These are phyloP conservation scores for Drosophila suzukii DNA, from an alignment of 1,140 invertebrate genomes.

Conservation along the genomic window DNA sequence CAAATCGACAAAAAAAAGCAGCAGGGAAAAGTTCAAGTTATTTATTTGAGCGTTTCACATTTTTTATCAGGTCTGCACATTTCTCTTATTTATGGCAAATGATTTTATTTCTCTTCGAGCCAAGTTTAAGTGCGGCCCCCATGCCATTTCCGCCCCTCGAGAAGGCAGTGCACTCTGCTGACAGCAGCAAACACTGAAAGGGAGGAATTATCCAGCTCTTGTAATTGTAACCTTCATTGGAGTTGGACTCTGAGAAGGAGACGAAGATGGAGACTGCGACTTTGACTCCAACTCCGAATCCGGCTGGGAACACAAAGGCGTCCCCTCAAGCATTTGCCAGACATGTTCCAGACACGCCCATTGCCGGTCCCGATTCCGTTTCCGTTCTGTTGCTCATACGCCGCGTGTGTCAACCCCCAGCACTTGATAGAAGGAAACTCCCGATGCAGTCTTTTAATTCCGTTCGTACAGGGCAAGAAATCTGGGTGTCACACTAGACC, in stretches of 20 bases:
- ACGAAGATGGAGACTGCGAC: constrained; percentile 5
- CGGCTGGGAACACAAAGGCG: constrained; percentile 47
- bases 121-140: constrained; percentile 24
- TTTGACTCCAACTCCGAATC: constrained; percentile 21
- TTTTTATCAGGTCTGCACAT: constrained; percentile 75
- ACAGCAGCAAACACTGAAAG: constrained; percentile 66
- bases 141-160: constrained; percentile 8
- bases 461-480: constrained; percentile 15
- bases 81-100: constrained; percentile 81
- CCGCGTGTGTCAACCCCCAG: constrained; percentile 39
- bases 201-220: constrained; percentile 68
- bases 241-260: constrained; percentile 9
- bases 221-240: constrained; percentile 70
- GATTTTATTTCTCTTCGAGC: constrained; percentile 60
- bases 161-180: constrained; percentile 60
- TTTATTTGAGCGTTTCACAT: constrained; percentile 80
- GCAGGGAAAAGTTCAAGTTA: constrained; percentile 70
- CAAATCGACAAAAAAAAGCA: constrained; percentile 47
- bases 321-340: constrained; percentile 59
- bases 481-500: neutral
- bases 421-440: constrained; percentile 54
- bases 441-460: constrained; percentile 55
- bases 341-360: constrained; percentile 68
- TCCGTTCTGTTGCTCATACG: constrained; percentile 56
- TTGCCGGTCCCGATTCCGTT: constrained; percentile 36